Evolutionary conservation across 2,113 vertebrate genomes (phyloP), one percentile per base, ranked within the genome.

Genomic region (Nicator chloris): DNA sequence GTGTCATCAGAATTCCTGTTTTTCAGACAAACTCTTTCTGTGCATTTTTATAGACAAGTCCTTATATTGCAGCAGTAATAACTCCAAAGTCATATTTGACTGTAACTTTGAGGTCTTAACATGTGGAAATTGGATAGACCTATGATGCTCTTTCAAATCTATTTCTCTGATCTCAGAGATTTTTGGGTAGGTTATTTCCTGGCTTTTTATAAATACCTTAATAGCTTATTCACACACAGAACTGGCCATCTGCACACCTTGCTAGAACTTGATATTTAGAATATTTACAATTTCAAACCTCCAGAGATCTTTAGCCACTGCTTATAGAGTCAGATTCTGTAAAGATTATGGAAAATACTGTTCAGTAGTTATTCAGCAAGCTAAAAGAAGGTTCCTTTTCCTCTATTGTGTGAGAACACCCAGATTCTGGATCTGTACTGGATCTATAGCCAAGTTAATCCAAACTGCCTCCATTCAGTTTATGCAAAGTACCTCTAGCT

Each of bases 1-100:
- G 23, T 64, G 66, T 88, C 68, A 76, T 92, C 91, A 89, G 88
- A 92, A 91, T 92, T 93, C 39, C 72, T 78, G 31, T 66, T 92
- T 76, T 77, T 63, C 53, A 83, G 60, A 80, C 45, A 86, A 92
- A 75, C 15, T 63, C 42, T 70, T 71, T 56, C 73, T 88, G 79
- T 82, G 50, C 33, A 20, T 57, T 92, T 88, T 92, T 70, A 73
- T 30, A 75, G 64, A 47, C 33, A 78, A 47, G 23, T 63, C 54
- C 39, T 80, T 42, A 11, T 61, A 77, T 33, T 92, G 65, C 71
- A 95, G 66, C 15, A 54, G 39, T 59, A 76, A 45, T 77, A 61
- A 47, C 65, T 78, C 30, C n/a, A 65, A 78, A 94, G 63, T 57
- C 24, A 35, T 72, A 65, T 89, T 78, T 81, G 50, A 65, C 80